Evolutionary conservation across 2,888 invertebrate species (phyloP).

Genomic region (Ganaspis brasiliensis): DNA sequence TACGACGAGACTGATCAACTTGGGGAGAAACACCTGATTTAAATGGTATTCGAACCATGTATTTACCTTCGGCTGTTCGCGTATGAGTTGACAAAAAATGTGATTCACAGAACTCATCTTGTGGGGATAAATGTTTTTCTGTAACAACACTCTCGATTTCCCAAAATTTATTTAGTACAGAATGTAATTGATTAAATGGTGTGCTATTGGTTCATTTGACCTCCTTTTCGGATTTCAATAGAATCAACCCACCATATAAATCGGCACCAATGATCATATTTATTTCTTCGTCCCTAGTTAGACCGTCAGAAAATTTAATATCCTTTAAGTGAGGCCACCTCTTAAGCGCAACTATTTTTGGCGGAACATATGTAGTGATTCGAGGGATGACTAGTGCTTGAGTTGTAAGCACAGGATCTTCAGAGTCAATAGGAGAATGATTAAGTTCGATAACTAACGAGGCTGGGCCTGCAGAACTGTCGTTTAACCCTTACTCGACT

Average conservation of each 20-base stretch:
- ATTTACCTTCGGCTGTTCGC: conserved; percentile 27
- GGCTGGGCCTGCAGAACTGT: background rate
- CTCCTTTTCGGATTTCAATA: conserved; percentile 5
- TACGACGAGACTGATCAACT: background rate
- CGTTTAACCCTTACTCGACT: too few species aligned
- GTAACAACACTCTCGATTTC: conserved; percentile 12
- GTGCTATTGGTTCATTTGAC: conserved; percentile 16
- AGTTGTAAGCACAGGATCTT: background rate
- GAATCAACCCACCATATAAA: conserved; percentile 5
- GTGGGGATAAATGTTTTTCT: background rate
- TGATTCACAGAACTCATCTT: conserved; percentile 33
- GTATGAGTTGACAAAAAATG: conserved; percentile 37
- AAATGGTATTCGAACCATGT: conserved; percentile 44
- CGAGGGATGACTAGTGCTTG: background rate
- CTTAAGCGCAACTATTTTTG: background rate
- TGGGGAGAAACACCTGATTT: background rate
- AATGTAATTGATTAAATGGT: background rate
- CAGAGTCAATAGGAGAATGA: too few species aligned
- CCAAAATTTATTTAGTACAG: background rate
- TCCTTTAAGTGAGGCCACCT: conserved; percentile 45
- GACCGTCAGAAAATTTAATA: conserved; percentile 44
- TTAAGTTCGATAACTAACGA: background rate
- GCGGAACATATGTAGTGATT: background rate
- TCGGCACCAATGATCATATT: conserved; percentile 46
- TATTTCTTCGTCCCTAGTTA: background rate